phyloP scores from a whole-genome alignment of 2,113 vertebrate genomes.

The Apistogramma diplotaenia region DNA sequence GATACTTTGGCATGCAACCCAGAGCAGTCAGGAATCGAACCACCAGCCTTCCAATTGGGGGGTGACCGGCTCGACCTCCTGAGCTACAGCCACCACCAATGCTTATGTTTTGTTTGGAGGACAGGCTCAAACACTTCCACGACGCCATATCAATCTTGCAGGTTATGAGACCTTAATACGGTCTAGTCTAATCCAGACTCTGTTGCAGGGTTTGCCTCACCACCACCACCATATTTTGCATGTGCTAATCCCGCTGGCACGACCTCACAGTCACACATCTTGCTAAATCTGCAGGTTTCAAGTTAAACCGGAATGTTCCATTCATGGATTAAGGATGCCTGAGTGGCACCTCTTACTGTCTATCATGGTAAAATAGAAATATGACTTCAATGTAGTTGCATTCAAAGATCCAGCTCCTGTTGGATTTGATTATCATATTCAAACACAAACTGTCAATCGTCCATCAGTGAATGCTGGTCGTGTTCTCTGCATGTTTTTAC shows the following conservation, averaged over 20 bases:
- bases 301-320: neutral
- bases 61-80: no score
- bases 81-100: no score
- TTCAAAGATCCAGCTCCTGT: neutral
- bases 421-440: constrained; percentile 2
- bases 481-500: neutral
- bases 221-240: constrained; percentile 48
- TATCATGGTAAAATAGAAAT: constrained; percentile 15
- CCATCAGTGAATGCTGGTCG: neutral
- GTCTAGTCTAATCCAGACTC: constrained; percentile 26
- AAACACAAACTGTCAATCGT: neutral
- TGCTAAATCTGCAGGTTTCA: neutral
- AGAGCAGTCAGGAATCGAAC: no score
- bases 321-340: constrained; percentile 21
- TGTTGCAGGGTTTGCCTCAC: neutral
- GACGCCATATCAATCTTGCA: neutral
- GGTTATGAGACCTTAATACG: constrained; percentile 32
- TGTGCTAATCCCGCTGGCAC: constrained; percentile 46
- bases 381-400: neutral
- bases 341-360: constrained; percentile 2
- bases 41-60: no score
- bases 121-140: no score
- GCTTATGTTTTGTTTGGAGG: no score
- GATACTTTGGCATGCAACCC: no score
- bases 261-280: constrained; percentile 2